Percentiles rank a stretch among this genome's conserved stretches.
phyloP scores from a whole-genome alignment of 2,113 vertebrate species.

The Solea solea region DNA sequence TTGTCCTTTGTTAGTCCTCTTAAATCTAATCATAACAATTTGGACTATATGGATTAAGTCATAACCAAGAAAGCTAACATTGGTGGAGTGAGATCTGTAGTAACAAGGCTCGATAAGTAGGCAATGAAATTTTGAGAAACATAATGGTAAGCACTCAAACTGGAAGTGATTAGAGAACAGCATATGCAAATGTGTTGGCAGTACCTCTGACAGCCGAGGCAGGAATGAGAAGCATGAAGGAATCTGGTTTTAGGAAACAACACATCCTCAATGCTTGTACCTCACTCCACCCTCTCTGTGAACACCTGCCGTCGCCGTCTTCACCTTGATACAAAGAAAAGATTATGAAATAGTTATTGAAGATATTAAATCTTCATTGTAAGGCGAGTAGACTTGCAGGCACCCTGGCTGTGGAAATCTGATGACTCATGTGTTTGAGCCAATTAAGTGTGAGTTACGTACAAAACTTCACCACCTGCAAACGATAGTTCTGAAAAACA shows the following conservation, averaged over 20 bases:
- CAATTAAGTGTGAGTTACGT: slow-evolving; percentile 21
- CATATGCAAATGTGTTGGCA: neutral
- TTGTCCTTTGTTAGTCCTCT: no score
- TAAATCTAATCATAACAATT: no score
- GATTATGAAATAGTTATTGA: neutral
- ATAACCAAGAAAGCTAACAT: no score
- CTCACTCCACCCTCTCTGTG: slow-evolving; percentile 29
- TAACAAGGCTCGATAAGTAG: neutral
- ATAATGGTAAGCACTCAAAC: neutral
- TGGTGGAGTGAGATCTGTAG: neutral
- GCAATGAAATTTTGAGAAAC: neutral
- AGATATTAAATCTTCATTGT: neutral
- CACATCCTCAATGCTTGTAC: slow-evolving; percentile 47
- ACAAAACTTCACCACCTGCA: slow-evolving; percentile 12
- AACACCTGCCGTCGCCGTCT: neutral
- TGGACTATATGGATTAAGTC: no score
- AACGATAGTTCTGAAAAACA: slow-evolving; percentile 16
- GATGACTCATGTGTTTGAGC: slow-evolving; percentile 35
- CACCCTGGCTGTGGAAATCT: neutral
- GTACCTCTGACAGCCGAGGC: slow-evolving; percentile 15
- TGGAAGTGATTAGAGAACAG: slow-evolving; percentile 18
- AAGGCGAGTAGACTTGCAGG: slow-evolving; percentile 1
- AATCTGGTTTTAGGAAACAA: slow-evolving; percentile 70
- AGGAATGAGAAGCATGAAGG: slow-evolving; percentile 65
- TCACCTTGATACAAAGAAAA: neutral